These are phyloP conservation scores for Diplodus puntazzo DNA, from an alignment of 2,797 vertebrate species.

Conservation along the genomic window DNA sequence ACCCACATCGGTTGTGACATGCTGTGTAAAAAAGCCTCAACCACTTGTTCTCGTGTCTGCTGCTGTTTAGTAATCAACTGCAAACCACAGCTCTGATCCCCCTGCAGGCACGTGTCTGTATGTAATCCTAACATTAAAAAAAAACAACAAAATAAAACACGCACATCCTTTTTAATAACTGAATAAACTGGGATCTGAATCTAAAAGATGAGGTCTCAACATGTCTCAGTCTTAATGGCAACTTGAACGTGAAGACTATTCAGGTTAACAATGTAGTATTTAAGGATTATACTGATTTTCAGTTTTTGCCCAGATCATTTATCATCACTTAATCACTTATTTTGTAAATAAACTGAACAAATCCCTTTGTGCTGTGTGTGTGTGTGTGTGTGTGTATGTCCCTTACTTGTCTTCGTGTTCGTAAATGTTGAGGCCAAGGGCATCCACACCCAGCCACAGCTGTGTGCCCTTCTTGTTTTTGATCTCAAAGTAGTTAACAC, in stretches of 20 bases:
- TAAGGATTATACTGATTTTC: not conserved
- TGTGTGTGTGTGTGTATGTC: not conserved
- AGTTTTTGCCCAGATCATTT: not conserved
- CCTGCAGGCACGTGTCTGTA: not conserved
- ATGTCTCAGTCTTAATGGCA: not conserved
- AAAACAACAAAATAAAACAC: not conserved
- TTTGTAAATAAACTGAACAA: not conserved
- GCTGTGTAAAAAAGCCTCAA: not conserved
- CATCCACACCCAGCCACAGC: slow-evolving; percentile 97
- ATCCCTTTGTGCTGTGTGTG: not conserved
- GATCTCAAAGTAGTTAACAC: slow-evolving; percentile 99
- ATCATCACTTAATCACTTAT: not conserved
- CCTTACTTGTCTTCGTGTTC: slow-evolving; percentile 98
- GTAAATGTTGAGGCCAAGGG: slow-evolving; percentile 98
- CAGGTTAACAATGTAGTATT: not conserved
- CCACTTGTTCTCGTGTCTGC: not conserved
- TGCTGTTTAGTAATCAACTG: slow-evolving; percentile 23
- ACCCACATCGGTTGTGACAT: slow-evolving; percentile 4
- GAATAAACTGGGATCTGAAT: not conserved
- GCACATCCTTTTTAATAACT: no score
- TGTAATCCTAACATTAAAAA: not conserved
- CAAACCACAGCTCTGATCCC: slow-evolving; percentile 12
- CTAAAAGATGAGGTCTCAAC: not conserved
- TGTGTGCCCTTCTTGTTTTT: slow-evolving; percentile 99
- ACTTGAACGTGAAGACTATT: not conserved